phyloP scores from a whole-genome alignment of 2,797 vertebrate genomes.

The Jordanella pulchra region DNA sequence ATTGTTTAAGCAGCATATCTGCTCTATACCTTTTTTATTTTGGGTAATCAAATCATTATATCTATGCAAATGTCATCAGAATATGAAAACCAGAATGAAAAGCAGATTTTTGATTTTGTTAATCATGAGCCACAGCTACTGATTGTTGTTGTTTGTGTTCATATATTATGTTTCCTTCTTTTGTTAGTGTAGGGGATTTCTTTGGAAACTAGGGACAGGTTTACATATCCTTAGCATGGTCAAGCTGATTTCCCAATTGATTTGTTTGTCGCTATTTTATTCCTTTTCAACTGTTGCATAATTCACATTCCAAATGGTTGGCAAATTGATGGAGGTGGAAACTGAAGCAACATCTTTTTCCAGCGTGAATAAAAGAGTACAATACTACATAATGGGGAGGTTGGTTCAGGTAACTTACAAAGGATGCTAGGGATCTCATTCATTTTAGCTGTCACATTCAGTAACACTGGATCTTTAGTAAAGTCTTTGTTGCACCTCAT shows the following conservation, averaged over 20 bases:
- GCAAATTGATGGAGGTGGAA: conserved; percentile 61
- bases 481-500: conserved; percentile 44
- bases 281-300: conserved; percentile 45
- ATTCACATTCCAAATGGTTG: conserved; percentile 60
- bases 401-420: conserved; percentile 31
- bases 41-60: background rate
- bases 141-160: conserved; percentile 18
- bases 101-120: conserved; percentile 14
- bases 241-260: conserved; percentile 28
- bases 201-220: conserved; percentile 22
- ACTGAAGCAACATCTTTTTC: conserved; percentile 58
- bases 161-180: conserved; percentile 23
- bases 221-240: conserved; percentile 40
- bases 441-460: conserved; percentile 53
- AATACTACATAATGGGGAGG: conserved; percentile 55
- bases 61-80: conserved; percentile 11
- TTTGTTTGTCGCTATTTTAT: conserved; percentile 9
- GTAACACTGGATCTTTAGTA: conserved; percentile 48
- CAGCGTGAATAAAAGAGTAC: conserved; percentile 46
- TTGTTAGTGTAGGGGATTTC: conserved; percentile 8
- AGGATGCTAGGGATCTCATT: conserved; percentile 56
- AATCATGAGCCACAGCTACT: conserved; percentile 27
- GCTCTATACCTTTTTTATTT: background rate
- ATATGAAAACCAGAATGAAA: conserved; percentile 18
- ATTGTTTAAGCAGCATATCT: background rate